phyloP scores from a whole-genome alignment of 2,113 vertebrate genomes.

The Coptodon rendalli region DNA sequence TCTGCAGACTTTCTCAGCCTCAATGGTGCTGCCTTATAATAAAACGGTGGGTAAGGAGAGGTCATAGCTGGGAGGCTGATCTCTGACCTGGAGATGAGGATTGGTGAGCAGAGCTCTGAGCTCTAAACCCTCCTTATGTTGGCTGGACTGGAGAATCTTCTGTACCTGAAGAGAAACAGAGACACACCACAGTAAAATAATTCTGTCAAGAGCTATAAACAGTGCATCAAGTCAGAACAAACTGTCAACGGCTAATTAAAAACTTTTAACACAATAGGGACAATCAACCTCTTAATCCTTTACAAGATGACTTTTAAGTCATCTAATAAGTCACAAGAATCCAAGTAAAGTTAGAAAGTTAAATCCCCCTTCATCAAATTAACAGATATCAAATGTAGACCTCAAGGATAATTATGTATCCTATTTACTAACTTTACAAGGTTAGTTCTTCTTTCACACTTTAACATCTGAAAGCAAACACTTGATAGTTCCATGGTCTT shows the following conservation, averaged over 20 bases:
- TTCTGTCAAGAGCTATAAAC: background rate
- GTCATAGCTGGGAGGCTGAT: background rate
- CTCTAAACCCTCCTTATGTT: slow-evolving; percentile 87
- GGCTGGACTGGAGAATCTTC: slow-evolving; percentile 80
- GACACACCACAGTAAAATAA: background rate
- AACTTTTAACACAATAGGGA: background rate
- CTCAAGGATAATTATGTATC: background rate
- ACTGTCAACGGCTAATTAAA: background rate
- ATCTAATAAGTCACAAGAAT: background rate
- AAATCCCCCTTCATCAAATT: background rate
- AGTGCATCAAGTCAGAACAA: background rate
- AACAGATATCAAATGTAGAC: background rate
- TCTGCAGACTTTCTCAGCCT: background rate
- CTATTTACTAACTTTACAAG: background rate
- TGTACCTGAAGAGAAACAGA: slow-evolving; percentile 78
- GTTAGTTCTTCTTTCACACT: background rate
- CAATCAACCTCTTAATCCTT: background rate
- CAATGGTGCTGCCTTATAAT: background rate
- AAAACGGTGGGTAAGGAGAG: background rate
- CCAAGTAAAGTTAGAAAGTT: background rate
- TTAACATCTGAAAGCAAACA: background rate
- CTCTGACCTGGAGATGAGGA: slow-evolving; percentile 86
- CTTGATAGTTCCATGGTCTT: background rate
- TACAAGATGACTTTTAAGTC: background rate
- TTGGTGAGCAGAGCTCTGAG: slow-evolving; percentile 83